Percentiles rank a stretch among this genome's conserved stretches.
Evolutionary conservation across 2,888 invertebrate species (phyloP).

Genomic region (Tinea pellionella): DNA sequence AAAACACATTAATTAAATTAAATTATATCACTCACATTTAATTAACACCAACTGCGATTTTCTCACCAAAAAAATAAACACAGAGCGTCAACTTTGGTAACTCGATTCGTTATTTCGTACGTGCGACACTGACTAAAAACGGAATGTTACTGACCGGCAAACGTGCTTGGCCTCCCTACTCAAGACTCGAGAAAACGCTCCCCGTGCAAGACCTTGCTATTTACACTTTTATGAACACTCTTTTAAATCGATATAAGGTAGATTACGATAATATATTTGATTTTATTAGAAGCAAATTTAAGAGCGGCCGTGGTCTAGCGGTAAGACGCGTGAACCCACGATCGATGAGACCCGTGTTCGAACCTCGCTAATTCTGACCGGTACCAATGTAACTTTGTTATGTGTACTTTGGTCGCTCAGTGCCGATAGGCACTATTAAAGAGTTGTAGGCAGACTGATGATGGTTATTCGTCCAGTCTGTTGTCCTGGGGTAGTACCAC

Average conservation of each 20-base stretch:
- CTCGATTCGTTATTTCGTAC: not conserved
- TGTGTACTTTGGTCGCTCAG: too few species aligned
- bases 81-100: not conserved
- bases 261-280: too few species aligned
- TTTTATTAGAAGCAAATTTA: too few species aligned
- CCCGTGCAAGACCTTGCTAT: conserved; percentile 6
- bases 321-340: too few species aligned
- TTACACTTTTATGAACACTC: not conserved
- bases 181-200: conserved; percentile 4
- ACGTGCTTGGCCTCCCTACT: not conserved
- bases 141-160: conserved; percentile 8
- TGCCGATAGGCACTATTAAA: too few species aligned
- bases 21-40: not conserved
- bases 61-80: not conserved
- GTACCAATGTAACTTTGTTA: too few species aligned
- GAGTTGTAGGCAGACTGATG: too few species aligned
- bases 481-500: too few species aligned
- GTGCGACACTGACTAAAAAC: not conserved
- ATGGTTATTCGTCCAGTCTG: too few species aligned
- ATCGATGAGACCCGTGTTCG: too few species aligned
- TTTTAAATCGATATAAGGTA: not conserved
- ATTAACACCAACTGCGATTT: not conserved
- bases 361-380: too few species aligned
- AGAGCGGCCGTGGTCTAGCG: too few species aligned
- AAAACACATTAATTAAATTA: not conserved